Base-by-base conservation (phyloP, 2,113 vertebrate species). In the Puntigrus tetrazona region DNA sequence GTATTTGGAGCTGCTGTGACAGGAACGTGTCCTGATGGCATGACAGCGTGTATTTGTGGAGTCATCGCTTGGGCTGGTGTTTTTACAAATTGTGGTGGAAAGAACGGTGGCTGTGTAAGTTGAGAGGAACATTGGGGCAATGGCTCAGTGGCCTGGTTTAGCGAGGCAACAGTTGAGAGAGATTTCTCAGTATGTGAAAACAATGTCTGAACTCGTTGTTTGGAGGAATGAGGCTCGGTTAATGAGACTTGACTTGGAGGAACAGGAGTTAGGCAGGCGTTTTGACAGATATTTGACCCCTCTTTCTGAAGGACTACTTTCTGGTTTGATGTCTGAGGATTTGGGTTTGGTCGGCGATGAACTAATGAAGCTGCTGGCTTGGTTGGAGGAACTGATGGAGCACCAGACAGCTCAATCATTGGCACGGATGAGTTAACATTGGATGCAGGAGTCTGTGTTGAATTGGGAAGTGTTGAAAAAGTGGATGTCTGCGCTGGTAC, bases 141-240 rank as follows among this genome's bases (percentile, higher is more conserved):
- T 16, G 45, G 38, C 36, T 72, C 72, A n/a, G 67, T 22, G 1
- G 69, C 18, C 36, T 84, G 80, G 61, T 65, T 29, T 22, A 31
- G 31, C 50, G 31, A 41, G 8, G 34, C 4, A 14, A 75, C 31
- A 27, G 38, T 45, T 65, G 43, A 38, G 41, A 65, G 38, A 55
- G 18, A 27, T 85, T 82, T 82, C 9, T 81, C 76, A 61, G 80
- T n/a, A 4, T 31, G 11, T 80, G 67, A 38, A 74, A 73, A 41
- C 9, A 61, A 20, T 25, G 25, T 29, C n/a, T 61, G 78, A 59
- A 50, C 36, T 20, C 50, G 31, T 10, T 76, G 75, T 57, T 52
- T 47, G 45, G 57, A 59, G 4, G 47, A 16, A 63, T 34, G 47
- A 36, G 63, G 25, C 47, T 82, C 65, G 14, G 29, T 55, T n/a